phyloP scores from a whole-genome alignment of 2,113 vertebrate species.

The Uropsilus gracilis region DNA sequence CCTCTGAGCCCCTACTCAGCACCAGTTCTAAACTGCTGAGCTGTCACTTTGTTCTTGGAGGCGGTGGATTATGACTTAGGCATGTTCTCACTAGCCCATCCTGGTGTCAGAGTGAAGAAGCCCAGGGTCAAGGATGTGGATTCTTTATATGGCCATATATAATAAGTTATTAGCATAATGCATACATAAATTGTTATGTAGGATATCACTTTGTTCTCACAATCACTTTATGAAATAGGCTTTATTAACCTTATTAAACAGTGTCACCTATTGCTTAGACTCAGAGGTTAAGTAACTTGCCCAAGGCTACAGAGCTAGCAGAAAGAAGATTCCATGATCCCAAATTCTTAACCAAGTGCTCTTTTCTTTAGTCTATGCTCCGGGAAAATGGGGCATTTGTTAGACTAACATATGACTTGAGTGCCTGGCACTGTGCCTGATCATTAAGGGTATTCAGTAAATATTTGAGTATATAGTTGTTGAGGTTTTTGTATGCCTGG shows the following conservation, averaged over 20 bases:
- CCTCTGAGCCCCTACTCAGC: background rate
- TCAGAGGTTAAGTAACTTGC: background rate
- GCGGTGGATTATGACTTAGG: background rate
- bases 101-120: background rate
- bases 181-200: background rate
- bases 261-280: background rate
- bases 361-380: background rate
- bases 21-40: background rate
- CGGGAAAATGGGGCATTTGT: background rate
- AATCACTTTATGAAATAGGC: background rate
- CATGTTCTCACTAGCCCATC: background rate
- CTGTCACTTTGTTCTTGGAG: background rate
- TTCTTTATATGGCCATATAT: background rate
- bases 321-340: background rate
- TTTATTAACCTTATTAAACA: background rate
- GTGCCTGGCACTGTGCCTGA: background rate
- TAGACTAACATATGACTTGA: background rate
- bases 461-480: constrained; percentile 3
- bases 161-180: background rate
- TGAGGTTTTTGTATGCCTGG: background rate
- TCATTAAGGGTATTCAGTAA: background rate
- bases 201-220: background rate
- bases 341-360: background rate
- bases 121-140: background rate
- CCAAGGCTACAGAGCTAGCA: background rate